Percentiles rank a stretch among this genome's conserved stretches.
Evolutionary conservation across 1,140 invertebrate genomes (phyloP).

Genomic region (Hetaerina americana): DNA sequence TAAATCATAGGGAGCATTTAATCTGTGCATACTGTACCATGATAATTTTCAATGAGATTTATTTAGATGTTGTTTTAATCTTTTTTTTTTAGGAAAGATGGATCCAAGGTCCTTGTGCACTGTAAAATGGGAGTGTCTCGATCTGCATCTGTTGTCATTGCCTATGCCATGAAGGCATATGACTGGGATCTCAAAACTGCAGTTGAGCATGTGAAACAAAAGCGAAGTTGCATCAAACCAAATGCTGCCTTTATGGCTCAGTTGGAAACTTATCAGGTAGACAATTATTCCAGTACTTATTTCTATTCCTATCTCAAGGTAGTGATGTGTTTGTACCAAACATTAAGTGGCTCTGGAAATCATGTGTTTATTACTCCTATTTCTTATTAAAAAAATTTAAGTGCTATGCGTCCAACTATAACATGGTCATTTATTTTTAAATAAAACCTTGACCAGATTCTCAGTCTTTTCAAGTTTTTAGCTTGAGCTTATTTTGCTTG

Average conservation of each 20-base stretch:
- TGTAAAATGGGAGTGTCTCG: slow-evolving; percentile 99
- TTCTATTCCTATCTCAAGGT: not conserved
- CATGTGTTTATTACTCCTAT: too few species aligned
- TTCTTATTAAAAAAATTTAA: not conserved
- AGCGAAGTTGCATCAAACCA: slow-evolving; percentile 86
- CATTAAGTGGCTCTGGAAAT: too few species aligned
- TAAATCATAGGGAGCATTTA: too few species aligned
- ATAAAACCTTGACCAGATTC: too few species aligned
- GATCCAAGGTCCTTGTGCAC: slow-evolving; percentile 88
- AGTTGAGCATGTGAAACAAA: slow-evolving; percentile 76
- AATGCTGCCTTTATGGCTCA: slow-evolving; percentile 90
- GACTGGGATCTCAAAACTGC: slow-evolving; percentile 86
- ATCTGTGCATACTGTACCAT: too few species aligned
- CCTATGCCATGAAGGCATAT: slow-evolving; percentile 95
- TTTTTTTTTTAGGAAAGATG: slow-evolving; percentile 47
- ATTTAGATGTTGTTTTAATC: not conserved
- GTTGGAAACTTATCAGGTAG: slow-evolving; percentile 80
- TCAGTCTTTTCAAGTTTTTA: too few species aligned
- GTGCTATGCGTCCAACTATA: too few species aligned
- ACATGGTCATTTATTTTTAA: too few species aligned
- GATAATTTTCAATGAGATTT: not conserved
- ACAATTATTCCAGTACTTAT: not conserved
- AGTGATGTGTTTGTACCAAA: slow-evolving; percentile 3
- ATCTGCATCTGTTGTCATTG: slow-evolving; percentile 94
- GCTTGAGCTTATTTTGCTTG: too few species aligned